Conservation (phyloP, 2,797 vertebrate species). For the Semotilus atromaculatus region DNA sequence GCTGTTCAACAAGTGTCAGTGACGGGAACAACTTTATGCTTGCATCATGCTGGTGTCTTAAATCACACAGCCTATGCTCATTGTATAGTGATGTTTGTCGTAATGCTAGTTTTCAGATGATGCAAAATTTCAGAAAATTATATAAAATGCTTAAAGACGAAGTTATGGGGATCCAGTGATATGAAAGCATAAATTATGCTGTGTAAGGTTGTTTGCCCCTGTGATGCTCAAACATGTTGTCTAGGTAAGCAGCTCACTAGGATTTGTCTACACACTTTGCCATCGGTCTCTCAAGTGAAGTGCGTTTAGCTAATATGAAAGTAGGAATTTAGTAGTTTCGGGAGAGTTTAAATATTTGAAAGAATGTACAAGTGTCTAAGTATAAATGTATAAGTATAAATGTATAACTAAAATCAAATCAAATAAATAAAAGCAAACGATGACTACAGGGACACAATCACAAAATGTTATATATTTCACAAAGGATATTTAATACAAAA, state of each 20-base stretch:
- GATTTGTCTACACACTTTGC: not conserved
- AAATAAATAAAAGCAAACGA: not conserved
- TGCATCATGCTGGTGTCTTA: not conserved
- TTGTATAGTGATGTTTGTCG: not conserved
- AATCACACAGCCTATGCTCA: not conserved
- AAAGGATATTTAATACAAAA: not conserved
- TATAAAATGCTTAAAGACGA: not conserved
- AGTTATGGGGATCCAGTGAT: not conserved
- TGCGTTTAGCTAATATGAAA: not conserved
- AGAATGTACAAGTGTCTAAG: no score
- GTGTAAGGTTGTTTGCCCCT: not conserved
- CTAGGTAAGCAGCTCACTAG: not conserved
- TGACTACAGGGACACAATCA: not conserved
- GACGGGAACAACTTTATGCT: not conserved
- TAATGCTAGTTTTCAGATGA: not conserved
- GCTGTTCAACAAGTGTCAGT: constrained; percentile 21
- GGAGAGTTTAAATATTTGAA: not conserved
- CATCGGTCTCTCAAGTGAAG: not conserved
- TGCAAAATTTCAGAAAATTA: not conserved
- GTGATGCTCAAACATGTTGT: not conserved
- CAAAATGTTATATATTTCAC: not conserved
- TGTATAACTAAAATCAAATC: not conserved
- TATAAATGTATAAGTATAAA: no score
- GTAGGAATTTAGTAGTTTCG: not conserved
- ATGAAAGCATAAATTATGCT: not conserved